Conservation (phyloP, 92 coral and sea anemone species). For the Epizoanthus illoricatus region DNA sequence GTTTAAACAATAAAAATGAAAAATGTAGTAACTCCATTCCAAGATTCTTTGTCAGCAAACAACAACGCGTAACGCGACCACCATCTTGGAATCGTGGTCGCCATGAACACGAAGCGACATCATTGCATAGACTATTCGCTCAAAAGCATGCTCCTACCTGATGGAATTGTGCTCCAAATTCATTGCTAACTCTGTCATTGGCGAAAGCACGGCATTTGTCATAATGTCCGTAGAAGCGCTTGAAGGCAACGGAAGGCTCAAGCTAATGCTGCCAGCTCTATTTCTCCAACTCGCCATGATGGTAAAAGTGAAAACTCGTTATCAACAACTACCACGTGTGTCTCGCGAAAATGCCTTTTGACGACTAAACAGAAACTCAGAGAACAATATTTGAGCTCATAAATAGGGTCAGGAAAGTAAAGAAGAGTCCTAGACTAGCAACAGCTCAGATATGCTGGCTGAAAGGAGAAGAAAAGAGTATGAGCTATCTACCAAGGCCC, state of each 20-base stretch:
- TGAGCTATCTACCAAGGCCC: conserved; percentile 52
- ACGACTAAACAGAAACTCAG: conserved; percentile 12
- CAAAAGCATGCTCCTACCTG: conserved; percentile 53
- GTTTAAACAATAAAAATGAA: conserved; percentile 15
- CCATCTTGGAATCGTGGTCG: conserved; percentile 5
- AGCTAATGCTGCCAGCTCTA: conserved; percentile 86
- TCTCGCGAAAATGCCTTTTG: conserved; percentile 44
- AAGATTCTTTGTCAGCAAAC: background rate
- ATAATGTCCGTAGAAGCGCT: conserved; percentile 58
- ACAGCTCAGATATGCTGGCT: background rate
- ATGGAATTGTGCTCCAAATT: conserved; percentile 85
- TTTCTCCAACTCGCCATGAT: conserved; percentile 84
- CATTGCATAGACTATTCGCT: conserved; percentile 15
- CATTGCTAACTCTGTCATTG: conserved; percentile 90
- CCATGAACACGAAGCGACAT: background rate
- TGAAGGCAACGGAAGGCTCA: conserved; percentile 63
- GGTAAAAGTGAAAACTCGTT: conserved; percentile 57
- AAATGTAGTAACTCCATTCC: background rate
- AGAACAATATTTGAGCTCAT: background rate
- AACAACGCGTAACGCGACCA: background rate
- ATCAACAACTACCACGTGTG: conserved; percentile 31
- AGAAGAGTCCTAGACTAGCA: conserved; percentile 2
- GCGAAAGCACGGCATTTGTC: conserved; percentile 88
- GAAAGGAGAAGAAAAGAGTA: conserved; percentile 34
- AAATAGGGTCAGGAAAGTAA: background rate